phyloP scores from a whole-genome alignment of 1,140 invertebrate genomes.

The Dinothrombium tinctorium region DNA sequence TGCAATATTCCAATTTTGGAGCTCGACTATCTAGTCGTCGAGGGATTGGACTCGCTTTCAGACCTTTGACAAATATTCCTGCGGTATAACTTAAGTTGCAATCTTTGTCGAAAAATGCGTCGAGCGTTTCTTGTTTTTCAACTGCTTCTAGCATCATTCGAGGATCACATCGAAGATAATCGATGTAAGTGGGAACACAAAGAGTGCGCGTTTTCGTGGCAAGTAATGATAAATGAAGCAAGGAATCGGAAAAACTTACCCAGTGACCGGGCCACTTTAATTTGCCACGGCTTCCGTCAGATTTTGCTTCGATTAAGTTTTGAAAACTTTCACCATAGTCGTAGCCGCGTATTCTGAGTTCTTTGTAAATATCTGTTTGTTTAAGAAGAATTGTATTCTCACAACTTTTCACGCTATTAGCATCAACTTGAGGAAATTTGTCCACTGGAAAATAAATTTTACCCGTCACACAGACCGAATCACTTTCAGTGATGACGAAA shows the following conservation, averaged over 20 bases:
- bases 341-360: slow-evolving; percentile 27
- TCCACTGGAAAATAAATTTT: too few relatives aligned
- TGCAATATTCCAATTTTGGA: slow-evolving; percentile 55
- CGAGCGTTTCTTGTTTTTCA: background rate
- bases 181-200: slow-evolving; percentile 62
- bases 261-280: slow-evolving; percentile 25
- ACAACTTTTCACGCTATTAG: too few relatives aligned
- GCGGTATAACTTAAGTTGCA: slow-evolving; percentile 14
- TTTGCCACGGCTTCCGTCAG: background rate
- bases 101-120: slow-evolving; percentile 5
- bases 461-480: too few relatives aligned
- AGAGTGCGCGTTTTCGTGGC: slow-evolving; percentile 38
- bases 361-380: slow-evolving; percentile 30
- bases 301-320: slow-evolving; percentile 35
- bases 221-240: slow-evolving; percentile 19
- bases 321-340: slow-evolving; percentile 43
- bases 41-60: slow-evolving; percentile 48
- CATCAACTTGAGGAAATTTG: too few relatives aligned
- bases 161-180: slow-evolving; percentile 30
- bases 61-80: slow-evolving; percentile 26
- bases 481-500: too few relatives aligned
- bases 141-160: background rate
- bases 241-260: slow-evolving; percentile 29
- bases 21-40: slow-evolving; percentile 37
- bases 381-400: too few relatives aligned